Conservation (phyloP, 2,797 vertebrate genomes). For the Lophura swinhoii region DNA sequence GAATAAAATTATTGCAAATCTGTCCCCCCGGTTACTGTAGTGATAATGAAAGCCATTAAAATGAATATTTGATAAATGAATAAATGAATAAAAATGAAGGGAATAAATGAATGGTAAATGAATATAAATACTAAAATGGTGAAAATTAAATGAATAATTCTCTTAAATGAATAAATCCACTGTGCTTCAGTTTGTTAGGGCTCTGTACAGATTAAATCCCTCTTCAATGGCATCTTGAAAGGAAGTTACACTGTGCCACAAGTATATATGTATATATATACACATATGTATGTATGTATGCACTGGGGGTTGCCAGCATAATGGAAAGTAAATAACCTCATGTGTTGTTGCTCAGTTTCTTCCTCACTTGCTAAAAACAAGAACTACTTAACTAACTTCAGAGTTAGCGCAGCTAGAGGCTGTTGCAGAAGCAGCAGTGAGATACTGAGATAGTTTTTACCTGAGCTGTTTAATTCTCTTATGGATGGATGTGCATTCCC, state of each 20-base stretch:
- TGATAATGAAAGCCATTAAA: slow-evolving; percentile 78
- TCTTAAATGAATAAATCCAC: slow-evolving; percentile 76
- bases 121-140: slow-evolving; percentile 78
- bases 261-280: background rate
- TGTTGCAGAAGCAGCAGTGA: background rate
- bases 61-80: slow-evolving; percentile 82
- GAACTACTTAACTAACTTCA: background rate
- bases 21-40: slow-evolving; percentile 68
- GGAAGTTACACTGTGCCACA: slow-evolving; percentile 36
- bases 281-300: background rate
- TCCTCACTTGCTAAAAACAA: background rate
- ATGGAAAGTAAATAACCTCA: slow-evolving; percentile 33
- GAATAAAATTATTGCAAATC: slow-evolving; percentile 71
- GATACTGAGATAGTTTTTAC: too few relatives aligned
- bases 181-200: slow-evolving; percentile 63
- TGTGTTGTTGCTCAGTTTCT: background rate
- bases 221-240: slow-evolving; percentile 62
- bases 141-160: slow-evolving; percentile 82
- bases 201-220: slow-evolving; percentile 43
- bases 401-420: background rate
- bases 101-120: slow-evolving; percentile 80
- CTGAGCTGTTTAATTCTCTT: background rate
- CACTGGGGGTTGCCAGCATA: background rate
- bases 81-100: slow-evolving; percentile 81
- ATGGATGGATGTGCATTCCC: background rate